phyloP scores from a whole-genome alignment of 1,140 invertebrate species.

The Lucilia sericata region DNA sequence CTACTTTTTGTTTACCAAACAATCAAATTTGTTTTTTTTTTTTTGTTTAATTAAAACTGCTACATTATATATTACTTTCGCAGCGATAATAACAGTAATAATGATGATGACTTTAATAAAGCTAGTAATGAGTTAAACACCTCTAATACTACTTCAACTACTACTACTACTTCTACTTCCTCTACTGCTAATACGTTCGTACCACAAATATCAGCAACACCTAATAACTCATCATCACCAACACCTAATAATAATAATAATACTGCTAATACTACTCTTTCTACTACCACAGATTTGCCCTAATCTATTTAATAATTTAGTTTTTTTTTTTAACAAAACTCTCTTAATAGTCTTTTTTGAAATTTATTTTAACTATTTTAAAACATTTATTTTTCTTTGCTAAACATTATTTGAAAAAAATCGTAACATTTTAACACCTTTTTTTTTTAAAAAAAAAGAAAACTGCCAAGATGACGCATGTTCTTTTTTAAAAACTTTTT shows the following conservation, averaged over 20 bases:
- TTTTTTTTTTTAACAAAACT: constrained; percentile 5
- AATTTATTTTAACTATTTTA: no score
- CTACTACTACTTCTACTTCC: constrained; percentile 26
- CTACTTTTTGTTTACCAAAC: neutral
- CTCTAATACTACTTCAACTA: constrained; percentile 29
- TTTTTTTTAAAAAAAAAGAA: neutral
- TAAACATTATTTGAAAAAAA: neutral
- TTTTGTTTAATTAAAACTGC: neutral
- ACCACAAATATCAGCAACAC: constrained; percentile 14
- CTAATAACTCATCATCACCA: constrained; percentile 30
- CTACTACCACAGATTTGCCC: neutral
- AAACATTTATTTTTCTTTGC: neutral
- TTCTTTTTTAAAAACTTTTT: neutral
- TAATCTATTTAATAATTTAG: neutral
- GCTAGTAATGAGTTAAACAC: neutral
- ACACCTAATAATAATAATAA: constrained; percentile 31
- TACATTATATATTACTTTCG: constrained; percentile 1
- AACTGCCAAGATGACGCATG: neutral
- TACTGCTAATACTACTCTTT: neutral
- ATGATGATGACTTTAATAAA: constrained; percentile 16
- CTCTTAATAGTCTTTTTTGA: neutral
- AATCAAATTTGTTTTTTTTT: neutral
- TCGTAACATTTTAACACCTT: neutral
- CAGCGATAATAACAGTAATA: constrained; percentile 16
- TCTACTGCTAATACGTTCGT: constrained; percentile 2